Evolutionary conservation across 2,797 vertebrate species (phyloP).

Genomic region (Nothura maculosa): DNA sequence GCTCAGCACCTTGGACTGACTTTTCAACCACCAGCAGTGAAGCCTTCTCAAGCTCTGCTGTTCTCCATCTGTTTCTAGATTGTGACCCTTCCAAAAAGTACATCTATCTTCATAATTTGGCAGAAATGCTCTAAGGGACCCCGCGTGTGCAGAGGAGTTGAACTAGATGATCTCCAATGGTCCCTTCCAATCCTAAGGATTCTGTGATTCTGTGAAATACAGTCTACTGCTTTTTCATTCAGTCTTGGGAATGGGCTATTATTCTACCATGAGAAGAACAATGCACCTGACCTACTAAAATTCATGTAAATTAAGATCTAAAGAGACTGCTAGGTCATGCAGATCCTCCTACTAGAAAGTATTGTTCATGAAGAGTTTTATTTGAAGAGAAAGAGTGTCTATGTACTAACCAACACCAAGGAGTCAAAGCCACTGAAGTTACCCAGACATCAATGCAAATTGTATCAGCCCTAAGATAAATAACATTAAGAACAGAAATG

Average conservation of each 20-base stretch:
- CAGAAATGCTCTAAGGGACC: not conserved
- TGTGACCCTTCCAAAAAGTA: not conserved
- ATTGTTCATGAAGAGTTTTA: not conserved
- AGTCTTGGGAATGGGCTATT: not conserved
- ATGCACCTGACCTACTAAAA: not conserved
- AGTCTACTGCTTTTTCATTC: fast-evolving
- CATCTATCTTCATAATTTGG: not conserved
- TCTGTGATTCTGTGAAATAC: too few species aligned
- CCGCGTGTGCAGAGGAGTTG: too few species aligned
- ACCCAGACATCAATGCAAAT: not conserved
- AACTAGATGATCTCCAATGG: too few species aligned
- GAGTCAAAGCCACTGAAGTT: not conserved
- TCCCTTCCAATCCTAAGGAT: too few species aligned
- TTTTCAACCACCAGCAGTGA: not conserved
- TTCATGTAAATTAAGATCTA: not conserved
- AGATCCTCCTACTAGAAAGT: not conserved
- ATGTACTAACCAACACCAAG: not conserved
- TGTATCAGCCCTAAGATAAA: not conserved
- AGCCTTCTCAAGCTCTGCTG: not conserved
- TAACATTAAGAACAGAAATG: not conserved
- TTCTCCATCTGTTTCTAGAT: not conserved
- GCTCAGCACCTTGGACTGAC: not conserved
- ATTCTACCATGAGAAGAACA: not conserved
- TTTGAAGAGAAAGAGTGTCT: not conserved
- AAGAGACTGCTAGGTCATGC: not conserved